These are phyloP conservation scores for Pachyuromys duprasi DNA, from an alignment of 2,797 vertebrate species.

Conservation along the genomic window DNA sequence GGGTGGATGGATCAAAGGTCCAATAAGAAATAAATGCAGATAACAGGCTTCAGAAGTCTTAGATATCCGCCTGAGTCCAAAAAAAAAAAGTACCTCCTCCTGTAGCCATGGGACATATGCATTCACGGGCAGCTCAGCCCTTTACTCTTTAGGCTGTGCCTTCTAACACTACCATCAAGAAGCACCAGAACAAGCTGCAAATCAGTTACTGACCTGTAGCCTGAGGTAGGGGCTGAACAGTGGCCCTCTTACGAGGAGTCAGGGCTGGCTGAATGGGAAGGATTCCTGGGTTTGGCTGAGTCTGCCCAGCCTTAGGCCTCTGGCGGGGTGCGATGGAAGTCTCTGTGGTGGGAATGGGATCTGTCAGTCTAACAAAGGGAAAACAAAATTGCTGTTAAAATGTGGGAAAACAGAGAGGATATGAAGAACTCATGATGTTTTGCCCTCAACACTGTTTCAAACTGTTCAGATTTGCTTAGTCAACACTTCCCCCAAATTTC, in stretches of 20 bases:
- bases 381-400: slow-evolving; percentile 28
- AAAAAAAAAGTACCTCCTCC: neutral
- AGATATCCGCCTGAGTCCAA: neutral
- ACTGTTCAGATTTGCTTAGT: slow-evolving; percentile 15
- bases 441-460: neutral
- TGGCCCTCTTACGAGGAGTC: slow-evolving; percentile 96
- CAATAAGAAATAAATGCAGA: slow-evolving; percentile 27
- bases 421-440: neutral
- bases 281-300: slow-evolving; percentile 96
- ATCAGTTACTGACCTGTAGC: slow-evolving; percentile 88
- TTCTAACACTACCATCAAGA: neutral
- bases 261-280: slow-evolving; percentile 97
- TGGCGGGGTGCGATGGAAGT: slow-evolving; percentile 98
- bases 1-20: neutral
- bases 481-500: neutral
- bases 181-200: neutral
- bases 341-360: slow-evolving; percentile 96
- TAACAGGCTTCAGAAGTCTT: neutral
- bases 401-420: neutral
- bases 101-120: neutral
- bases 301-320: slow-evolving; percentile 97
- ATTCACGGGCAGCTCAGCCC: neutral
- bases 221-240: slow-evolving; percentile 86
- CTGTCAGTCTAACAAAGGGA: slow-evolving; percentile 91
- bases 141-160: neutral